Percentiles rank a stretch among this genome's conserved stretches.
Conservation (phyloP, 37 sponge, comb jelly and placozoan species). For the Theonella swinhoei region DNA sequence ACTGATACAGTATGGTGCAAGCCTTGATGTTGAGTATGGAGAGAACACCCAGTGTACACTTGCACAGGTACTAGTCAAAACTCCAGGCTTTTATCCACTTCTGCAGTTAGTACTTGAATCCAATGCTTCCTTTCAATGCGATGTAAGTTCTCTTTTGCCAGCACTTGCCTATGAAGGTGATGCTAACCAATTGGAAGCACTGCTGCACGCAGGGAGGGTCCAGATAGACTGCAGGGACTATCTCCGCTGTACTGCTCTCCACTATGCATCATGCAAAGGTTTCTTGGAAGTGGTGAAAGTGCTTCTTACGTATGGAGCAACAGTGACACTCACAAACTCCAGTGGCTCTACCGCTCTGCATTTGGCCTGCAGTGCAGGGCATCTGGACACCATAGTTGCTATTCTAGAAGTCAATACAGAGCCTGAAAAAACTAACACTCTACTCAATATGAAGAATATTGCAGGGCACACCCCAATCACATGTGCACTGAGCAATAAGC, state of each 20-base stretch:
- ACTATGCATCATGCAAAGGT: constrained; percentile 41
- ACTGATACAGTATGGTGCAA: constrained; percentile 47
- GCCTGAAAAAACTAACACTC: neutral
- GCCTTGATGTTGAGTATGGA: neutral
- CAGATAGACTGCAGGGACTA: constrained; percentile 40
- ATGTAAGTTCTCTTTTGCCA: neutral
- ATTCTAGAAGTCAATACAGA: neutral
- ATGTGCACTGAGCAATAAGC: constrained; percentile 32
- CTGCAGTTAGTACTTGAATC: neutral
- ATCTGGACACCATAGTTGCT: neutral
- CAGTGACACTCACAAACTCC: neutral
- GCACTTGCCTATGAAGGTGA: constrained; percentile 20
- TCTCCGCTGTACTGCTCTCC: constrained; percentile 46
- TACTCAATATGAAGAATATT: constrained; percentile 17
- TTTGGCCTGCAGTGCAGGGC: constrained; percentile 29
- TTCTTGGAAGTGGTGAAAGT: neutral
- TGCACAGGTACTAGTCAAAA: constrained; percentile 1
- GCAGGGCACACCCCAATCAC: constrained; percentile 18
- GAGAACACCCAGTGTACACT: neutral
- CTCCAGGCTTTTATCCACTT: neutral
- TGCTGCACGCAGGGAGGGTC: neutral
- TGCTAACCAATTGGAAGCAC: neutral
- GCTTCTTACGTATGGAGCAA: constrained; percentile 30
- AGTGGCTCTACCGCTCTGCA: constrained; percentile 49
- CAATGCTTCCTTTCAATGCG: neutral